Conservation (phyloP, 1,140 invertebrate genomes). For the Propsilocerus akamusi region DNA sequence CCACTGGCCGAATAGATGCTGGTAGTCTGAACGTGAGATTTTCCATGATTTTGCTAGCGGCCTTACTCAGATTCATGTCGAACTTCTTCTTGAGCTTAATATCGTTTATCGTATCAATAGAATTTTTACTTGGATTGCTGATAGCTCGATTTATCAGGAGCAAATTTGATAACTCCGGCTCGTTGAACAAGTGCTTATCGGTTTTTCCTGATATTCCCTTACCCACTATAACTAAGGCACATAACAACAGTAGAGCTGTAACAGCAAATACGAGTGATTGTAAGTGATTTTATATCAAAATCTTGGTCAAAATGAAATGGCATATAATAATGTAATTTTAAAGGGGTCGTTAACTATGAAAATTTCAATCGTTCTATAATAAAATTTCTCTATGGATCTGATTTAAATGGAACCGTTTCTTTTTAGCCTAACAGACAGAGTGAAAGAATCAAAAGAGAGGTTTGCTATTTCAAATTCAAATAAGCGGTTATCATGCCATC, state of each 20-base stretch:
- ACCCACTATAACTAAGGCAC: not conserved
- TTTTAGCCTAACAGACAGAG: not conserved
- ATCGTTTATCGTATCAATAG: conserved; percentile 11
- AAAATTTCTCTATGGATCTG: not conserved
- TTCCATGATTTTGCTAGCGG: conserved; percentile 13
- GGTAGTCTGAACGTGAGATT: conserved; percentile 40
- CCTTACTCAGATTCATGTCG: conserved; percentile 13
- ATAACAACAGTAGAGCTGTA: not conserved
- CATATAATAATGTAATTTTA: not conserved
- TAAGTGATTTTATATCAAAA: too few relatives aligned
- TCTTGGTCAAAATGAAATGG: not conserved
- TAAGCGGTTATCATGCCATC: not conserved
- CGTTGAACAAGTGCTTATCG: not conserved
- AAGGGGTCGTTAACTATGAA: not conserved
- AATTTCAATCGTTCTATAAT: not conserved
- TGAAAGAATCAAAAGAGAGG: not conserved
- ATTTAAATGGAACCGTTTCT: too few relatives aligned
- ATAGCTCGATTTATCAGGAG: not conserved
- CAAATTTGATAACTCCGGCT: not conserved
- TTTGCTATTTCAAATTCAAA: not conserved
- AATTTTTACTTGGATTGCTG: not conserved
- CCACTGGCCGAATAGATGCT: conserved; percentile 38
- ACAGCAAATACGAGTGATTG: not conserved
- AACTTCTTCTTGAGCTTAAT: conserved; percentile 7
- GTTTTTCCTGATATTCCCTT: not conserved